Evolutionary conservation across 1,140 invertebrate genomes (phyloP), one percentile per base, ranked within the genome.

Genomic region (Aphelinus atriplicis): DNA sequence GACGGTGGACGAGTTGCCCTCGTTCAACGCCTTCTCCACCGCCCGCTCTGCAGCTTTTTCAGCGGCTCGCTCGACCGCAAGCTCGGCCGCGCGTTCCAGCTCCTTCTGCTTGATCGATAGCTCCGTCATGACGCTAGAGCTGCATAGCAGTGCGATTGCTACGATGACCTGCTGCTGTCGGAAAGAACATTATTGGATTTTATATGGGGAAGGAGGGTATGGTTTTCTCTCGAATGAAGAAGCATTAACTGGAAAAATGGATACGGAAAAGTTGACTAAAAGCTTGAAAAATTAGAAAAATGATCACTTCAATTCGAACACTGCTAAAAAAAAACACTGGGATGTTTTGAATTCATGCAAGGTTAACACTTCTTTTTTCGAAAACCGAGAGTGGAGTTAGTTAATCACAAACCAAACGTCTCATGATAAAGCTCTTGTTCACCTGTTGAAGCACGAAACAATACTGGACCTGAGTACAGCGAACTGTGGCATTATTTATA

Each of bases 11-110:
- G 77, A 81, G 48, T 85, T 87, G 0, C 86, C 87, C 47, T 80
- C 78, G 60, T 87, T 82, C 7, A 88, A 69, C 1, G 81, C 81
- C 66, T 86, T 88, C 51, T 88, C 86, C 1, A 88, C 86, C 1
- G 86, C 86, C 65, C 83, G 81, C 57, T 87, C 86, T 0, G 86
- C 86, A 7, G 82, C 85, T 64, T 81, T 82, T 73, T 88, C 86
- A 6, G 85, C 87, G 10, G 85, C 83, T 45, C 82, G 81, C 62
- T 87, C 86, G 5, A 88, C 86, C 3, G 85, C 86, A 0, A 88
- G 74, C 62, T 88, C 85, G 0, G 86, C 86, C 2, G 85, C 85
- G 43, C 82, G 81, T 66, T 88, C 86, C 3, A 88, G 76, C 5
- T 87, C 84, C 74, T 84, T 84, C 61, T 78, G 84, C 43, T 76